Conservation (phyloP, 2,888 invertebrate species). For the Pristionchus exspectatus region DNA sequence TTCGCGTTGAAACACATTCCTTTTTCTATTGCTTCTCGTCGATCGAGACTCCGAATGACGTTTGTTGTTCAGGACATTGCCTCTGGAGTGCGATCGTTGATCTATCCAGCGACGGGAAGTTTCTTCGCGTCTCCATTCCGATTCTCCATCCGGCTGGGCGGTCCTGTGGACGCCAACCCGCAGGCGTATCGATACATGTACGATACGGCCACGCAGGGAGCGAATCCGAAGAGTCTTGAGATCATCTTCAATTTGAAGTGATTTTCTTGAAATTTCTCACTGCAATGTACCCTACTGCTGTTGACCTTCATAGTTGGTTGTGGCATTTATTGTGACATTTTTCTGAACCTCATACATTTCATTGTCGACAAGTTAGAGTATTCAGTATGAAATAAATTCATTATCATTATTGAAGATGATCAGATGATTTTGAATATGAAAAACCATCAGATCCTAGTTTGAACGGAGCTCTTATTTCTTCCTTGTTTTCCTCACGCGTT, state of each 20-base stretch:
- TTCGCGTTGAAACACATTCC: too few relatives aligned
- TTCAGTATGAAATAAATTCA: too few relatives aligned
- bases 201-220: neutral
- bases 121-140: neutral
- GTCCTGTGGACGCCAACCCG: neutral
- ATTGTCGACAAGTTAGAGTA: too few relatives aligned
- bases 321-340: neutral
- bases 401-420: too few relatives aligned
- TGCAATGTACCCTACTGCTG: neutral
- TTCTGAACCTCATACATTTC: too few relatives aligned
- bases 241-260: neutral
- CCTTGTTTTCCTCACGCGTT: too few relatives aligned
- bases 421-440: too few relatives aligned
- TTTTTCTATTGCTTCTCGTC: too few relatives aligned
- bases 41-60: too few relatives aligned
- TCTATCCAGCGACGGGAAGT: neutral
- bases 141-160: neutral
- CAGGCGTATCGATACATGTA: neutral
- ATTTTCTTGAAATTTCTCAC: neutral
- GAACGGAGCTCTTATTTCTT: too few relatives aligned
- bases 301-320: neutral
- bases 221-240: neutral
- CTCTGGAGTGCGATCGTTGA: neutral
- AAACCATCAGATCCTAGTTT: too few relatives aligned
- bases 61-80: neutral